phyloP scores from a whole-genome alignment of 2,888 invertebrate genomes.

The Machimus atricapillus region DNA sequence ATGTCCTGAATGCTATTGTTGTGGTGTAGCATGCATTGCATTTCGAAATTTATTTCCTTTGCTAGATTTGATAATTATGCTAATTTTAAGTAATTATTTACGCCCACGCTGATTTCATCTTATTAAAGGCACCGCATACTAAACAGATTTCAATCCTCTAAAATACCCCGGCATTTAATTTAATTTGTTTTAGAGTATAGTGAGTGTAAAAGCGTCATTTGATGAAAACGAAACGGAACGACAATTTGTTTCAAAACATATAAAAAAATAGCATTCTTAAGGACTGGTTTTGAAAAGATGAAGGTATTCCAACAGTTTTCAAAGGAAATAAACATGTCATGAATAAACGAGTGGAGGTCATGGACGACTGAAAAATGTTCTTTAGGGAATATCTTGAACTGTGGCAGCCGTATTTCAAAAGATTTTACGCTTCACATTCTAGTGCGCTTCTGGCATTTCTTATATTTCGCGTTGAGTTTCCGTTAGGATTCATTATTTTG shows the following conservation, averaged over 20 bases:
- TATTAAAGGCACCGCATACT: background rate
- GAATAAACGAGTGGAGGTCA: background rate
- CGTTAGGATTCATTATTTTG: background rate
- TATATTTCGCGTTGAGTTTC: background rate
- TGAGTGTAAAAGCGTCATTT: background rate
- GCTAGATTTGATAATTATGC: background rate
- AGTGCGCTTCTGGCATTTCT: background rate
- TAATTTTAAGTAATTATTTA: slow-evolving; percentile 14
- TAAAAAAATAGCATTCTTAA: background rate
- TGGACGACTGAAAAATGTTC: background rate
- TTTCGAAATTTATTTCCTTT: background rate
- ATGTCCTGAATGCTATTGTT: background rate
- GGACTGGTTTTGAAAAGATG: background rate
- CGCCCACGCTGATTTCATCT: slow-evolving; percentile 18
- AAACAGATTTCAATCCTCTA: background rate
- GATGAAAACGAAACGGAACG: background rate
- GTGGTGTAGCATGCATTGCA: background rate
- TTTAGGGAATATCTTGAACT: background rate
- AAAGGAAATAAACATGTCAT: background rate
- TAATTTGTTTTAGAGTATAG: background rate
- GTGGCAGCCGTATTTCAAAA: background rate
- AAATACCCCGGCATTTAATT: background rate
- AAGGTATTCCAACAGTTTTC: background rate
- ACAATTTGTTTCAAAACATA: background rate
- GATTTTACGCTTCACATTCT: background rate